These are phyloP conservation scores for Stramonita haemastoma DNA, from an alignment of 2,888 invertebrate species.

Conservation along the genomic window DNA sequence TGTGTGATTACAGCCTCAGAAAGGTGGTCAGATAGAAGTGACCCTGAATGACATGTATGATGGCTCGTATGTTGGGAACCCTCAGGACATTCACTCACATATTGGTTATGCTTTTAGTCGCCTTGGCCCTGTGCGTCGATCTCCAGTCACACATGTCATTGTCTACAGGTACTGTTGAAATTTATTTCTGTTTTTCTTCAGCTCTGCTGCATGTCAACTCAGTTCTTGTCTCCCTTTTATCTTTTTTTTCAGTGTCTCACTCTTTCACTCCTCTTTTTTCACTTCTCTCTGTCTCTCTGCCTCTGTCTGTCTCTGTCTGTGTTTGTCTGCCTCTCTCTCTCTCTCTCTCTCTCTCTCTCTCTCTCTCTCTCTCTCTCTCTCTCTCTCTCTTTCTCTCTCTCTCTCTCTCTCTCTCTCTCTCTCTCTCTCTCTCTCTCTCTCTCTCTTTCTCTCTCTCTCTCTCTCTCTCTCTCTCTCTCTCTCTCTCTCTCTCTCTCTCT, in stretches of 20 bases:
- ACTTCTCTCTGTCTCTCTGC: not conserved
- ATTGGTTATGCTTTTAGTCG: conserved; percentile 83
- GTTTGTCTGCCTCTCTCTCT: too few species aligned
- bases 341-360: too few species aligned
- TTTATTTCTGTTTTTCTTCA: not conserved
- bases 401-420: too few species aligned
- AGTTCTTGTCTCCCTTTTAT: not conserved
- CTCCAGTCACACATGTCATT: conserved; percentile 87
- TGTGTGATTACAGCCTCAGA: conserved; percentile 68
- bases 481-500: too few species aligned
- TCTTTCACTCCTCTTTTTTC: too few species aligned
- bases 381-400: too few species aligned
- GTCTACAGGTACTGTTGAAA: conserved; percentile 81
- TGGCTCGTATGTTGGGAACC: conserved; percentile 95
- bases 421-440: too few species aligned
- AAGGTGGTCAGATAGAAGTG: conserved; percentile 92
- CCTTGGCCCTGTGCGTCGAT: conserved; percentile 85
- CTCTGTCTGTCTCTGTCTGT: too few species aligned
- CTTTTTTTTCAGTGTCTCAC: not conserved
- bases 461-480: too few species aligned
- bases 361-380: too few species aligned
- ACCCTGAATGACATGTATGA: conserved; percentile 96
- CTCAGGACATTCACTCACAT: conserved; percentile 79
- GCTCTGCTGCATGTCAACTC: not conserved
- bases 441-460: too few species aligned